A percentile compares a stretch with the other conserved stretches of the same genome.
These are phyloP conservation scores for Sorex fumeus DNA, from an alignment of 2,113 vertebrate genomes.

Conservation along the genomic window DNA sequence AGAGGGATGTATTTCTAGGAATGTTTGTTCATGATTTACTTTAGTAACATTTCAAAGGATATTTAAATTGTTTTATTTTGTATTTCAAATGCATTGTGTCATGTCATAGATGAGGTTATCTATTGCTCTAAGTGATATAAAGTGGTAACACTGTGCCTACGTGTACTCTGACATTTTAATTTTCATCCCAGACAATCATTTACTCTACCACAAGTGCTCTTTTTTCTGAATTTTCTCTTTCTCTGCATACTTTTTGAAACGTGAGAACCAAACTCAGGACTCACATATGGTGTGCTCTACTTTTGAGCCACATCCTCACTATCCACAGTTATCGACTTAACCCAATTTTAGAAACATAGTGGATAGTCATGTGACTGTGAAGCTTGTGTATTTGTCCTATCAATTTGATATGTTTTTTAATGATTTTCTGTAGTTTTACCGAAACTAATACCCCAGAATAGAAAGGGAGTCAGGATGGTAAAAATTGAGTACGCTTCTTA, in stretches of 20 bases:
- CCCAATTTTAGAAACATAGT: not conserved
- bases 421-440: slow-evolving; percentile 4
- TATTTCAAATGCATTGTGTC: not conserved
- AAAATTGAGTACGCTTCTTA: not conserved
- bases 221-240: not conserved
- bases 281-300: too few relatives aligned
- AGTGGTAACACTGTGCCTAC: not conserved
- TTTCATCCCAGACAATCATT: not conserved
- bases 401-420: not conserved
- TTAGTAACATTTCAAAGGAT: slow-evolving; percentile 23
- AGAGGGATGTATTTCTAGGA: not conserved
- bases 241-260: too few relatives aligned
- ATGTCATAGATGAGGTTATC: not conserved
- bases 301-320: too few relatives aligned
- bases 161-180: not conserved
- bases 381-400: not conserved
- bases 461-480: not conserved
- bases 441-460: not conserved
- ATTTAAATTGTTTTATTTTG: slow-evolving; percentile 6
- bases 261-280: too few relatives aligned
- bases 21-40: slow-evolving; percentile 20
- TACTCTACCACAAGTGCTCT: not conserved
- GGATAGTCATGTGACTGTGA: not conserved
- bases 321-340: not conserved
- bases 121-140: not conserved